Evolutionary conservation across 2,888 invertebrate species (phyloP), one percentile per base, ranked within the genome.

Genomic region (Rotaria socialis): DNA sequence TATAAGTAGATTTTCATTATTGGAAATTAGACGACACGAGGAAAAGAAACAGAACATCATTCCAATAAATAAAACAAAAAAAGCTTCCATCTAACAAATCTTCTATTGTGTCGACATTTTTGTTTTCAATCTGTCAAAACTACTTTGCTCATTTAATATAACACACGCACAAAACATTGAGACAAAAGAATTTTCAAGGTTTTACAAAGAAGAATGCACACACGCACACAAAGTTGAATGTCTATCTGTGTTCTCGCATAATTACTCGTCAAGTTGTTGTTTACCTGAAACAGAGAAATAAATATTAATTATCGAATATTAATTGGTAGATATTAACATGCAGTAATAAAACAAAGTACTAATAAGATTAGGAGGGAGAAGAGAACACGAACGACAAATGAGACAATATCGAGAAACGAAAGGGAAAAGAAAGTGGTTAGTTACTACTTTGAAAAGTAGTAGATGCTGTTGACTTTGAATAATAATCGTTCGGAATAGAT

Each of bases 211-310:
- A 67, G 67, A 67, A 41, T 67, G 35, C 67, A 67, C 35, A 35
- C 27, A 27, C 60, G 27, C 60, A 60, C 60, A 60, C 60, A 24
- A 67, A 19, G 6, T 67, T 67, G 35, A 41, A 67, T 67, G 67
- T 67, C 35, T 67, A 67, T 67, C 67, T 67, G 67, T 35, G 35
- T 16, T 56, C 8, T 56, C 24, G 5, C 8, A 8, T 24, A 8
- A 35, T 67, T 35, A 67, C 80, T 80, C 80, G n/a, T 80, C 24
- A 19, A 47, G 24, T 47, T 80, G 80, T 47, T 80, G 80, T 47
- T 80, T 24, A n/a, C 80, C 80, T 80, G n/a, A 14, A 80, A 80
- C 24, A 80, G 80, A 80, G n/a, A 80, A 47, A 47, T n/a, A 80
- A 80, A 80, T 16, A 19, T 35, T 10, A 27, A 67, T 7, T 67